These are phyloP conservation scores for Glareola pratincola DNA, from an alignment of 2,113 vertebrate species.

Conservation along the genomic window DNA sequence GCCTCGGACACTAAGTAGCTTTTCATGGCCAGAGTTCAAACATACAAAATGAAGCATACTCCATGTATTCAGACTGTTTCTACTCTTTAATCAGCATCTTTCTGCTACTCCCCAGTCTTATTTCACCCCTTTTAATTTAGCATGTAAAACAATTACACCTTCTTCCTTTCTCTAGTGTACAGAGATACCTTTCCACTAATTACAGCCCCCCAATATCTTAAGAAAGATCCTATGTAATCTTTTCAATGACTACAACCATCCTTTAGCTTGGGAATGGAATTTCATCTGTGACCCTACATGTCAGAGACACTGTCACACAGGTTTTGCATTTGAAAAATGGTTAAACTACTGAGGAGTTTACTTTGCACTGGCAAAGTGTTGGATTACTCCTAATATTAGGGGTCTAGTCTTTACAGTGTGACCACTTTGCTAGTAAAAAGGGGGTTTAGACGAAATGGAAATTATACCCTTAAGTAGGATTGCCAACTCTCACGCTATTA, in stretches of 20 bases:
- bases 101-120: neutral
- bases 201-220: neutral
- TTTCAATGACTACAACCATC: neutral
- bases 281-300: neutral
- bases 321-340: neutral
- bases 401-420: neutral
- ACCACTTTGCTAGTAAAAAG: neutral
- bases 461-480: neutral
- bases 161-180: neutral
- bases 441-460: conserved; percentile 1
- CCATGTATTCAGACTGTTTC: neutral
- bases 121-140: conserved; percentile 17
- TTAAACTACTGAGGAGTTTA: neutral
- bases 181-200: neutral
- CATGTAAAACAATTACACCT: neutral
- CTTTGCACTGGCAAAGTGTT: neutral
- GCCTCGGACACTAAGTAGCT: neutral
- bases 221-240: neutral
- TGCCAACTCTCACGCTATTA: conserved; percentile 5
- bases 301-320: neutral
- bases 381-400: neutral
- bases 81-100: conserved; percentile 45
- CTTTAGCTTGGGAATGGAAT: neutral
- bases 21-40: conserved; percentile 17
- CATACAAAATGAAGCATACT: neutral